Evolutionary conservation across 2,888 invertebrate species (phyloP), one percentile per base, ranked within the genome.

Genomic region (Heliconius erato): DNA sequence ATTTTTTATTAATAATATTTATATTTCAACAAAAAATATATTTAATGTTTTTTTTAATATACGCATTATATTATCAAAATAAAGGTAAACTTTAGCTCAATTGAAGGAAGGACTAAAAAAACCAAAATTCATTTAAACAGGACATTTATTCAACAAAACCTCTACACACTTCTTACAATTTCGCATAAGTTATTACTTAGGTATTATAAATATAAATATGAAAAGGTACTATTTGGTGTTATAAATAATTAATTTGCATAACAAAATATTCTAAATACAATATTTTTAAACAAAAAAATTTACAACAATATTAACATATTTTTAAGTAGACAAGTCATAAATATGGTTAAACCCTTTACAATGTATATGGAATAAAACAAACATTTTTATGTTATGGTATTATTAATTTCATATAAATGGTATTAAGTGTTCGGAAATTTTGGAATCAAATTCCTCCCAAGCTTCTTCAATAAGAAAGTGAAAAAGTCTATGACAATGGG

Each of bases 111-210:
- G 1, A 63, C 14, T 74, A 74, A 84, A 82, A 74, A 81, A 86
- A 86, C 85, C 83, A 83, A 86, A 87, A 87, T 84, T 85, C 67
- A 91, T 93, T 89, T 89, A 93, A 95, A 95, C 94, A 94, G 94
- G 92, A 95, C 95, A 95, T 95, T 95, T 95, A 94, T 94, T 95
- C 92, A 95, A 95, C 95, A 94, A 94, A 95, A 95, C 89, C 88
- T 91, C 95, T 95, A 95, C 94, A 94, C 93, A 94, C 90, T 89
- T 91, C 90, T 92, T 92, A 94, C 91, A 93, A 90, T 90, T 91
- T 90, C 87, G 88, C 91, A 90, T 92, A 91, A 91, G 90, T 92
- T 91, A 92, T 91, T 67, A 65, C 26, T 91, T 54, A 54, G 54
- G 7, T 54, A 54, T 54, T 54, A 23, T 54, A 90, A 84, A 84